Evolutionary conservation across 2,113 vertebrate species (phyloP).

Genomic region (Gobius niger): DNA sequence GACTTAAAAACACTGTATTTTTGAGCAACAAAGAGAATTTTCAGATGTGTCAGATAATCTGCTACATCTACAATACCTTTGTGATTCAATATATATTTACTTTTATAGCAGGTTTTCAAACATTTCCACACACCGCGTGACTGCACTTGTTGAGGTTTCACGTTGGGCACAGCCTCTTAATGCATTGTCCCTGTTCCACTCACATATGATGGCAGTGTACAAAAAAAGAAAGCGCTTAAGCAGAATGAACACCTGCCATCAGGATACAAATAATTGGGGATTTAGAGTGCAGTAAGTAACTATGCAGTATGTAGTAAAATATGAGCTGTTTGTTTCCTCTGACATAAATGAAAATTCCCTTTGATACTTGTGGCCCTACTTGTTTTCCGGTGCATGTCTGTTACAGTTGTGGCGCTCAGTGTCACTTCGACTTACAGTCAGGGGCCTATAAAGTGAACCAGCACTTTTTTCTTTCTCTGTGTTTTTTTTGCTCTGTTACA

Average conservation of each 20-base stretch:
- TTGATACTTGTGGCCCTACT: background rate
- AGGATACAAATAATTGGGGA: background rate
- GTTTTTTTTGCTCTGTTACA: slow-evolving; percentile 39
- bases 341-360: slow-evolving; percentile 16
- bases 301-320: background rate
- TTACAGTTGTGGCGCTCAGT: background rate
- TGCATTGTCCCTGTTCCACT: background rate
- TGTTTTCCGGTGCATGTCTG: background rate
- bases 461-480: slow-evolving; percentile 81
- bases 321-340: slow-evolving; percentile 11
- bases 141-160: slow-evolving; percentile 10
- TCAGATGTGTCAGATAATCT: slow-evolving; percentile 14
- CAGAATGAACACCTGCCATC: background rate
- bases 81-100: background rate
- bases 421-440: slow-evolving; percentile 12
- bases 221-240: too few species aligned
- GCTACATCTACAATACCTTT: background rate
- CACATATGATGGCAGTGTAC: background rate
- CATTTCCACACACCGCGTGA: slow-evolving; percentile 8
- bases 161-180: background rate
- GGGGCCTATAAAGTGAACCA: slow-evolving; percentile 88
- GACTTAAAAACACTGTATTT: background rate
- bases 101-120: background rate
- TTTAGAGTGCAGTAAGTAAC: background rate
- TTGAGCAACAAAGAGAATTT: slow-evolving; percentile 4